These are phyloP conservation scores for Oncorhynchus gorbuscha DNA, from an alignment of 2,113 vertebrate genomes.

Conservation along the genomic window DNA sequence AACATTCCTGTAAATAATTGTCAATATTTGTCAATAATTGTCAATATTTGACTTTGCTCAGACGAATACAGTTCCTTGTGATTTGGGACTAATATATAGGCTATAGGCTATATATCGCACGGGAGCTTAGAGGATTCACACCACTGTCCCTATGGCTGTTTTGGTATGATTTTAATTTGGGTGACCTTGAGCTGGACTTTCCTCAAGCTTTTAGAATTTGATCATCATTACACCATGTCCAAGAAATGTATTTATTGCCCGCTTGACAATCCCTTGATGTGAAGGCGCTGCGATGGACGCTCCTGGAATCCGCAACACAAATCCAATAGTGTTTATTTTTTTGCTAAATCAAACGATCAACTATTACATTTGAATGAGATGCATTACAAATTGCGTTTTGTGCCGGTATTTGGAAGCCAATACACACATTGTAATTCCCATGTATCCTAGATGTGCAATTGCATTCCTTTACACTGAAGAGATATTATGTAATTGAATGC, in stretches of 20 bases:
- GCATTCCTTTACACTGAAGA: constrained; percentile 2
- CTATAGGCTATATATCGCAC: background rate
- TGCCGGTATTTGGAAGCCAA: background rate
- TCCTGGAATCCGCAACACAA: background rate
- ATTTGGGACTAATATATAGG: background rate
- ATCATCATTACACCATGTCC: constrained; percentile 5
- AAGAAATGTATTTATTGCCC: constrained; percentile 1
- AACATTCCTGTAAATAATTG: background rate
- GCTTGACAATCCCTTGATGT: background rate
- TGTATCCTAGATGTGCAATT: constrained; percentile 25
- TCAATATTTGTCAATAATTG: too few species aligned
- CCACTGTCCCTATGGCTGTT: background rate
- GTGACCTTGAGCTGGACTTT: constrained; percentile 62
- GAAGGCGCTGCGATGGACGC: background rate
- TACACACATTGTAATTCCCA: background rate
- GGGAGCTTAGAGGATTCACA: background rate
- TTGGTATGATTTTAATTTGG: constrained; percentile 23
- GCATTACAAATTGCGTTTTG: background rate
- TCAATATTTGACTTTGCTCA: too few species aligned
- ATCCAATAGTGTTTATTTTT: too few species aligned
- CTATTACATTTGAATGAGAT: too few species aligned
- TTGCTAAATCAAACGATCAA: too few species aligned
- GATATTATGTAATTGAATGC: background rate
- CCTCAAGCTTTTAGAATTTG: constrained; percentile 24
- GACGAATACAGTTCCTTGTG: too few species aligned